Evolutionary conservation across 92 coral and sea anemone species (phyloP).

Genomic region (Phymanthus crucifer): DNA sequence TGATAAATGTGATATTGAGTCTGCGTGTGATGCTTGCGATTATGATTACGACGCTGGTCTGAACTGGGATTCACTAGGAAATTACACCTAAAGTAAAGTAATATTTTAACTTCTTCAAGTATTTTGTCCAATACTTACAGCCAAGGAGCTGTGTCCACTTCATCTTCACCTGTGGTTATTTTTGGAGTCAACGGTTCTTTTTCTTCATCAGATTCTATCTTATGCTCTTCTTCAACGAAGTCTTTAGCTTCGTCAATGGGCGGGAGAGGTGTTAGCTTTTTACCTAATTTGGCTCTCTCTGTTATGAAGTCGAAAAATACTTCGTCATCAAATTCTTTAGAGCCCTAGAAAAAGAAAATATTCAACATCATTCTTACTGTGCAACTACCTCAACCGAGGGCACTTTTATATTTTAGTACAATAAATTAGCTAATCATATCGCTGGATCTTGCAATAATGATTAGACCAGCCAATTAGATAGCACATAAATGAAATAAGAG

Average conservation of each 20-base stretch:
- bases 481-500: no score
- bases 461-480: no score
- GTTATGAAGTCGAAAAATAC: conserved; percentile 88
- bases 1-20: no score
- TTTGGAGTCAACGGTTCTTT: conserved; percentile 38
- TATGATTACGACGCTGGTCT: no score
- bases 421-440: no score
- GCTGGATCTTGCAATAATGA: no score
- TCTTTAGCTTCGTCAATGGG: conserved; percentile 47
- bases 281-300: conserved; percentile 52
- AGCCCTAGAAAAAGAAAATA: conserved; percentile 26
- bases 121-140: conserved; percentile 13
- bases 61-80: no score
- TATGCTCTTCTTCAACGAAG: conserved; percentile 47
- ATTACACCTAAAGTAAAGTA: no score
- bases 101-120: no score
- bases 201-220: conserved; percentile 34
- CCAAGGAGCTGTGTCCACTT: conserved; percentile 36
- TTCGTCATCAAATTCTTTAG: conserved; percentile 70
- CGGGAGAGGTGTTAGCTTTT: conserved; percentile 49
- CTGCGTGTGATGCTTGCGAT: no score
- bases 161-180: conserved; percentile 45
- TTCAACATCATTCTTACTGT: neutral
- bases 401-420: no score
- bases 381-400: no score